phyloP scores from a whole-genome alignment of 2,888 invertebrate species.

The Drosophila kanekoi region DNA sequence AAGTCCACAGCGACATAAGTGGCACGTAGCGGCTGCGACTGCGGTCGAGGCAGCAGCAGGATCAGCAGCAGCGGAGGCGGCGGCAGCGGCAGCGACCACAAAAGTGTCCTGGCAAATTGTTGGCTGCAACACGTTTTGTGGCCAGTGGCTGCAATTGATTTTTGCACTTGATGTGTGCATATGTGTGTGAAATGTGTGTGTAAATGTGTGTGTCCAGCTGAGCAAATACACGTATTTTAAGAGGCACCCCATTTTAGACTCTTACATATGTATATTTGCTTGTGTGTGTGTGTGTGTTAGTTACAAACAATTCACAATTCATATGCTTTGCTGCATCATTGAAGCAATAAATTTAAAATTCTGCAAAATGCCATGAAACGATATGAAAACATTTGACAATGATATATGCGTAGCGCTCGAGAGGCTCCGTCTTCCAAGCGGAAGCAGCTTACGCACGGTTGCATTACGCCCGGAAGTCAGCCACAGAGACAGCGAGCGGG shows the following conservation, averaged over 20 bases:
- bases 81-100: slow-evolving; percentile 42
- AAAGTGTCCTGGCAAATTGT: slow-evolving; percentile 69
- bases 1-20: slow-evolving; percentile 57
- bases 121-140: slow-evolving; percentile 70
- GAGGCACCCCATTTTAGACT: background rate
- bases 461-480: slow-evolving; percentile 73
- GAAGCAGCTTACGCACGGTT: slow-evolving; percentile 77
- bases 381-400: slow-evolving; percentile 71
- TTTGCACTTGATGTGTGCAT: slow-evolving; percentile 37
- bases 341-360: slow-evolving; percentile 76
- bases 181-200: background rate
- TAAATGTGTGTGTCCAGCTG: background rate
- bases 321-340: slow-evolving; percentile 65
- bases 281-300: slow-evolving; percentile 1
- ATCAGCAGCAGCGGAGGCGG: too few relatives aligned
- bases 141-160: slow-evolving; percentile 71
- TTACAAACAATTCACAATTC: slow-evolving; percentile 57
- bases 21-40: slow-evolving; percentile 60
- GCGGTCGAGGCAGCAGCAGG: slow-evolving; percentile 2
- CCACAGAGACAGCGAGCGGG: slow-evolving; percentile 1
- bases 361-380: slow-evolving; percentile 45
- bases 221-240: slow-evolving; percentile 12
- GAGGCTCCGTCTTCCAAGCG: slow-evolving; percentile 53
- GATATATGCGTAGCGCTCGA: slow-evolving; percentile 59
- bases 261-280: background rate